Base-by-base conservation (phyloP, 2,888 invertebrate genomes). In the Sphaeridia pumilis region DNA sequence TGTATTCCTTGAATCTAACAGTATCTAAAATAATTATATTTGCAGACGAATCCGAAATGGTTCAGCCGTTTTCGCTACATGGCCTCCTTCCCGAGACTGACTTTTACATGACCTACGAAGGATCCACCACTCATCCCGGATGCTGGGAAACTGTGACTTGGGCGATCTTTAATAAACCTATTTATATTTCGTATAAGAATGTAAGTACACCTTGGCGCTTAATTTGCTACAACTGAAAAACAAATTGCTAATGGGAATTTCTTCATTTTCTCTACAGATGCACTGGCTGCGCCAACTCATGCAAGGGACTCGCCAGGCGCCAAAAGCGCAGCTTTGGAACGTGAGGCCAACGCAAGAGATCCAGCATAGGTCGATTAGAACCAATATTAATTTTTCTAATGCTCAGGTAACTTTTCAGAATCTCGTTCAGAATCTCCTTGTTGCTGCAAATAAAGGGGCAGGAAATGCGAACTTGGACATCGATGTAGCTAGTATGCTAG, bases 61-160 rank as follows among this genome's bases (percentile, higher is more conserved):
- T 94, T 69, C 81, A 83, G 67, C 85, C 88, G 69, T 76, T 94
- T 67, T 88, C 89, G 26, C 76, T 94, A 64, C 81, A 83, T 67
- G 83, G 83, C 52, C 75, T 95, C 52, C 78, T 97, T 66, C 95
- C 97, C 59, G 83, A 84, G 69, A 95, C 92, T 42, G 82, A 84
- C 67, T 85, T 88, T 70, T 98, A 92, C 74, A 87, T 98, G 76
- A 97, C 97, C 27, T 98, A 95, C 72, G 94, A 95, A 70, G 95
- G 95, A 24, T 94, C 94, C 63, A 86, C 93, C 65, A 95, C 97
- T 52, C 90, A 90, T 73, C 97, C 97, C 7, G 90, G 94, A 46
- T 98, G 97, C 73, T 90, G 94, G 85, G 97, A 98, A 74, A 95
- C 95, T n/a, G 90, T 94, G 35, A 90, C 94, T 55, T 98, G 97